Conservation (phyloP, 2,888 invertebrate genomes). For the Drosophila greeni region DNA sequence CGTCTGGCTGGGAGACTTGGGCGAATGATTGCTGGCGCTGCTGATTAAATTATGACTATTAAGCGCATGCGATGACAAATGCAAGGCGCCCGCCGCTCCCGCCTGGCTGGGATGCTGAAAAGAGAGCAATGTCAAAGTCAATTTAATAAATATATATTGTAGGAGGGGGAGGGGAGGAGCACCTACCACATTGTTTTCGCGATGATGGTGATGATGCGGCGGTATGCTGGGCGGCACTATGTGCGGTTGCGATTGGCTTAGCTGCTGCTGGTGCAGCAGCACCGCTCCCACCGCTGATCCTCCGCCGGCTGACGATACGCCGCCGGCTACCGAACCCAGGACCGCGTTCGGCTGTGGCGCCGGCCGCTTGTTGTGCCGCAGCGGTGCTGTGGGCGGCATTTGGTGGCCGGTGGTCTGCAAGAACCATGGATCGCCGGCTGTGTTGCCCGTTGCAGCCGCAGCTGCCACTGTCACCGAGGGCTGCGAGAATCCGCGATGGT, state of each 20-base stretch:
- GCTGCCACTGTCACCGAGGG: slow-evolving; percentile 75
- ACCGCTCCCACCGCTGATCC: slow-evolving; percentile 47
- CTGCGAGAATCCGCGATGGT: slow-evolving; percentile 79
- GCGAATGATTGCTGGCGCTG: slow-evolving; percentile 76
- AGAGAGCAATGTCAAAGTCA: slow-evolving; percentile 24
- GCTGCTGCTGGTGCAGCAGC: slow-evolving; percentile 76
- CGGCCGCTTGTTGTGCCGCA: slow-evolving; percentile 79
- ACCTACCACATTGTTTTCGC: slow-evolving; percentile 73
- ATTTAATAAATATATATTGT: background rate
- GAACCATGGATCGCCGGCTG: slow-evolving; percentile 79
- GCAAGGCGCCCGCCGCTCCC: slow-evolving; percentile 68
- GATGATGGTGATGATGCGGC: slow-evolving; percentile 74
- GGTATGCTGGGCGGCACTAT: slow-evolving; percentile 79
- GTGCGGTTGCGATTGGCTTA: slow-evolving; percentile 78
- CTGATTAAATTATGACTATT: slow-evolving; percentile 79
- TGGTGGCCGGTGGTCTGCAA: slow-evolving; percentile 79
- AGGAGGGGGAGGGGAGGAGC: background rate
- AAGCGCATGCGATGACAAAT: slow-evolving; percentile 79
- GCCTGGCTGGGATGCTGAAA: slow-evolving; percentile 71
- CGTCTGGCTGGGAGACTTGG: slow-evolving; percentile 79
- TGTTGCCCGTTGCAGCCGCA: slow-evolving; percentile 65
- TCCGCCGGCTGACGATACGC: slow-evolving; percentile 33
- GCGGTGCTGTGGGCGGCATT: slow-evolving; percentile 79
- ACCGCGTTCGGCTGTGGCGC: slow-evolving; percentile 77
- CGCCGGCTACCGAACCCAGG: slow-evolving; percentile 40